These are phyloP conservation scores for Columba guinea DNA, from an alignment of 2,797 vertebrate genomes.

Conservation along the genomic window DNA sequence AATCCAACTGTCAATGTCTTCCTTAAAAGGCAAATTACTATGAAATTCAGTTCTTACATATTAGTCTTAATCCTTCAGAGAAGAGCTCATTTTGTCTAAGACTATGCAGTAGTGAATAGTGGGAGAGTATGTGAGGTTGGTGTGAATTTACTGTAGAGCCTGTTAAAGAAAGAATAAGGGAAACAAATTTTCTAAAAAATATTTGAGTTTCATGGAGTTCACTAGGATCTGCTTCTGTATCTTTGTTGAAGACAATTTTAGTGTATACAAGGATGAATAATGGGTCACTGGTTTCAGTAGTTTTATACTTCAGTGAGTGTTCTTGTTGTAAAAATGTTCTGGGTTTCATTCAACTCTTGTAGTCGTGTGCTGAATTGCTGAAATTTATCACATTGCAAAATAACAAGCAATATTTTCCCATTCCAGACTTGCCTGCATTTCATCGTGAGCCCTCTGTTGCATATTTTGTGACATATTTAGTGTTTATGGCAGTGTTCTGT, in stretches of 20 bases:
- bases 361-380: not conserved
- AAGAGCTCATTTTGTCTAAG: not conserved
- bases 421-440: not conserved
- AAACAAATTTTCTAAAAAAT: not conserved
- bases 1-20: not conserved
- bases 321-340: not conserved
- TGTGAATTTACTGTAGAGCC: not conserved
- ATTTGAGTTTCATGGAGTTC: not conserved
- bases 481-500: not conserved
- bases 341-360: not conserved
- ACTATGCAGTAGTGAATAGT: not conserved
- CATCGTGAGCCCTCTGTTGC: not conserved
- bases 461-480: constrained; percentile 19
- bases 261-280: not conserved
- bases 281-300: not conserved
- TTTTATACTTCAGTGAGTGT: not conserved
- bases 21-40: not conserved
- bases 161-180: not conserved
- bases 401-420: not conserved
- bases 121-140: not conserved
- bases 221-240: not conserved
- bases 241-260: not conserved
- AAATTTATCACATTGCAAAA: not conserved
- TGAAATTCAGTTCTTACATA: not conserved
- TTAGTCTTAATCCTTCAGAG: not conserved